Percentiles rank a stretch among this genome's conserved stretches.
Evolutionary conservation across 2,113 vertebrate species (phyloP).

Genomic region (mouse (Mus musculus)): GRCm39 chr13:108040001-108040500

Average conservation of each 20-base stretch:
- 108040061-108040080: conserved; percentile 73
- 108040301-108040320: conserved; percentile 80
- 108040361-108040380: conserved; percentile 78
- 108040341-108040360: conserved; percentile 80
- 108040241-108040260: conserved; percentile 67
- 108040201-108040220: conserved; percentile 62
- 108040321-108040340: conserved; percentile 83
- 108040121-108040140: conserved; percentile 70
- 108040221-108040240: conserved; percentile 72
- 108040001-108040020: conserved; percentile 68
- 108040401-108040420: conserved; percentile 68
- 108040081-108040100: conserved; percentile 73
- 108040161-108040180: conserved; percentile 25
- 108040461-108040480: conserved; percentile 19
- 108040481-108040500: conserved; percentile 38
- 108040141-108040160: conserved; percentile 32
- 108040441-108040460: conserved; percentile 6
- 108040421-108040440: conserved; percentile 44
- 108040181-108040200: conserved; percentile 40
- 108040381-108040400: conserved; percentile 78
- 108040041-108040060: conserved; percentile 36
- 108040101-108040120: conserved; percentile 74
- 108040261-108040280: conserved; percentile 81
- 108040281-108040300: conserved; percentile 83
- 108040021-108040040: conserved; percentile 56